These are phyloP conservation scores for Wiebesia pumilae DNA, from an alignment of 1,140 invertebrate species.

Conservation along the genomic window DNA sequence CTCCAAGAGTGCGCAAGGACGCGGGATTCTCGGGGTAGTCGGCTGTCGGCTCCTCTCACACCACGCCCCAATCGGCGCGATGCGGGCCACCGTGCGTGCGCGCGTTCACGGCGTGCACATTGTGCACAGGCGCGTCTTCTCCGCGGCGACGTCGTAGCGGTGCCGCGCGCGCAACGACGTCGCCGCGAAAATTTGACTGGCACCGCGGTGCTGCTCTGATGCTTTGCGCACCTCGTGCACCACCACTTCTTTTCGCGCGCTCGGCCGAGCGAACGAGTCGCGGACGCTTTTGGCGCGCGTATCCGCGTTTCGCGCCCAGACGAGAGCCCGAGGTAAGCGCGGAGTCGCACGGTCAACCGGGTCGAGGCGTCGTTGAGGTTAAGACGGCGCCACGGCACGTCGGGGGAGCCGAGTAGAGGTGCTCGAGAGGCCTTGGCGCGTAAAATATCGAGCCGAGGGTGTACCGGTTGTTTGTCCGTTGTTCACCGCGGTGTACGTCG, in stretches of 20 bases:
- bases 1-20: neutral
- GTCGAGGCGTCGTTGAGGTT: neutral
- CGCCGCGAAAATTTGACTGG: slow-evolving; percentile 52
- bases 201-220: neutral
- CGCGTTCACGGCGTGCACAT: neutral
- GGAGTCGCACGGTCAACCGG: neutral
- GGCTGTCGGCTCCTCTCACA: neutral
- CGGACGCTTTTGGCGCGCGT: too few species aligned
- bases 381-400: neutral
- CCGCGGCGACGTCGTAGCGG: slow-evolving; percentile 13
- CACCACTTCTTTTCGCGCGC: slow-evolving; percentile 49
- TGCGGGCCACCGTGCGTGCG: neutral
- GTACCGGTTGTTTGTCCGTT: neutral
- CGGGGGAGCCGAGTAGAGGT: neutral
- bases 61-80: slow-evolving; percentile 56
- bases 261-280: neutral
- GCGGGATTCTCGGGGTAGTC: neutral
- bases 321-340: neutral
- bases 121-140: slow-evolving; percentile 48
- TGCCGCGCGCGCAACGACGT: neutral
- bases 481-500: neutral
- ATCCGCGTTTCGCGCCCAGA: too few species aligned
- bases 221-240: slow-evolving; percentile 48
- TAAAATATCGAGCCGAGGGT: too few species aligned
- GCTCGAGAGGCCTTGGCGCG: too few species aligned